These are phyloP conservation scores for Drosophila ironensis DNA, from an alignment of 1,140 invertebrate species.

Conservation along the genomic window DNA sequence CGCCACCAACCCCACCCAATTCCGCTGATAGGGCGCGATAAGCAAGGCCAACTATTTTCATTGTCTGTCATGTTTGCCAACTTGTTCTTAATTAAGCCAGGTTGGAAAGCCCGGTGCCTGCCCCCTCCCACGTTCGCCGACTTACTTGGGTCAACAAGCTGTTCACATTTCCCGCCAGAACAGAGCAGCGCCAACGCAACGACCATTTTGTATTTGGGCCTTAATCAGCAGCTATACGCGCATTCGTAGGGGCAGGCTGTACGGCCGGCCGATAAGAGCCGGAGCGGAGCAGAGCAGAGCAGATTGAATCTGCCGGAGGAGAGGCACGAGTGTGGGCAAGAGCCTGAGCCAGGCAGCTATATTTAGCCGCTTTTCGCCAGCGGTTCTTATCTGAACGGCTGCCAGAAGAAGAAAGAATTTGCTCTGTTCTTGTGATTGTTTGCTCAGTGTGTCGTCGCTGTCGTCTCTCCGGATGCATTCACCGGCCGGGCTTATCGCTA, in stretches of 20 bases:
- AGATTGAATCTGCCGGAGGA: constrained; percentile 57
- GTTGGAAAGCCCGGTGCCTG: constrained; percentile 28
- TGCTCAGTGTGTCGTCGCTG: constrained; percentile 42
- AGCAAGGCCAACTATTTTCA: constrained; percentile 76
- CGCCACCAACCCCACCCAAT: constrained; percentile 5
- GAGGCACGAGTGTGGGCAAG: not conserved
- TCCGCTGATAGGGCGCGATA: constrained; percentile 62
- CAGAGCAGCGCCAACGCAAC: constrained; percentile 21
- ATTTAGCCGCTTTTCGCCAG: constrained; percentile 50
- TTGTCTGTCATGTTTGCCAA: constrained; percentile 65
- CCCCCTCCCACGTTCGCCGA: too few relatives aligned
- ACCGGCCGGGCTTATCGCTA: constrained; percentile 55
- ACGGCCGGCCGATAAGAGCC: constrained; percentile 50
- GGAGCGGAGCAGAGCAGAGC: not conserved
- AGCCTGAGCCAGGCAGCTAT: constrained; percentile 28
- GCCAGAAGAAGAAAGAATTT: constrained; percentile 71
- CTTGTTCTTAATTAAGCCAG: constrained; percentile 78
- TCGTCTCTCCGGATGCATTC: constrained; percentile 65
- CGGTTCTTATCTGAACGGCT: constrained; percentile 54
- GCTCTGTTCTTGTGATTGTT: constrained; percentile 75
- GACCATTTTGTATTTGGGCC: constrained; percentile 64
- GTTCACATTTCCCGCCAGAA: constrained; percentile 34
- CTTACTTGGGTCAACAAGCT: constrained; percentile 60
- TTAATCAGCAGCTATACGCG: constrained; percentile 68
- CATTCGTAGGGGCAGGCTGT: constrained; percentile 11